These are phyloP conservation scores for Rhodinocichla rosea DNA, from an alignment of 2,113 vertebrate genomes.

Conservation along the genomic window DNA sequence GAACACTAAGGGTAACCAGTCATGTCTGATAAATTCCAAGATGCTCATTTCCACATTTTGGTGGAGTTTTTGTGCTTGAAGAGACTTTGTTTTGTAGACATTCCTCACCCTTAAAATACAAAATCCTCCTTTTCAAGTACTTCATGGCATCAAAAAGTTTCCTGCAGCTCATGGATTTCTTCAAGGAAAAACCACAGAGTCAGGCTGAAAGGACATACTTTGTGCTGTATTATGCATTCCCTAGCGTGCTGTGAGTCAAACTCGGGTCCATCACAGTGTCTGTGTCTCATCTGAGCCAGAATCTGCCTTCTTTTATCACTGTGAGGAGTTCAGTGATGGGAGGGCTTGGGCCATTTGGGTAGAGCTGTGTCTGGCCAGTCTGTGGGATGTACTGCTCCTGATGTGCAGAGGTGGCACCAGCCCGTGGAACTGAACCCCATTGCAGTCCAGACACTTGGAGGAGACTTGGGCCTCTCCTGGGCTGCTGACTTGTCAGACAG, in stretches of 20 bases:
- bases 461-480: background rate
- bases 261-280: background rate
- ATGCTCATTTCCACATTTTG: background rate
- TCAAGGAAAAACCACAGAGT: background rate
- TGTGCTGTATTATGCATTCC: background rate
- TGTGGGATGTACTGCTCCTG: background rate
- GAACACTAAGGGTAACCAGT: background rate
- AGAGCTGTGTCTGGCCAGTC: background rate
- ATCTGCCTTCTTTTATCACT: background rate
- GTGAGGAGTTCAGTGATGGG: background rate
- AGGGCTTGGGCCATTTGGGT: background rate
- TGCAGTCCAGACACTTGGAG: rapidly evolving
- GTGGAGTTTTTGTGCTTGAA: background rate
- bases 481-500: background rate
- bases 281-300: background rate
- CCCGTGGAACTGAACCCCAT: background rate
- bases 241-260: background rate
- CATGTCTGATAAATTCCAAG: background rate
- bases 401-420: background rate
- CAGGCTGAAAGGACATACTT: background rate
- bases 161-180: background rate
- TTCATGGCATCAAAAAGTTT: background rate
- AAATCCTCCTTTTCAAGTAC: background rate
- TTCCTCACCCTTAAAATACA: background rate
- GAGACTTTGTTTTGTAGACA: background rate